phyloP scores from a whole-genome alignment of 1,140 invertebrate genomes.

The Trachelipus rathkii region DNA sequence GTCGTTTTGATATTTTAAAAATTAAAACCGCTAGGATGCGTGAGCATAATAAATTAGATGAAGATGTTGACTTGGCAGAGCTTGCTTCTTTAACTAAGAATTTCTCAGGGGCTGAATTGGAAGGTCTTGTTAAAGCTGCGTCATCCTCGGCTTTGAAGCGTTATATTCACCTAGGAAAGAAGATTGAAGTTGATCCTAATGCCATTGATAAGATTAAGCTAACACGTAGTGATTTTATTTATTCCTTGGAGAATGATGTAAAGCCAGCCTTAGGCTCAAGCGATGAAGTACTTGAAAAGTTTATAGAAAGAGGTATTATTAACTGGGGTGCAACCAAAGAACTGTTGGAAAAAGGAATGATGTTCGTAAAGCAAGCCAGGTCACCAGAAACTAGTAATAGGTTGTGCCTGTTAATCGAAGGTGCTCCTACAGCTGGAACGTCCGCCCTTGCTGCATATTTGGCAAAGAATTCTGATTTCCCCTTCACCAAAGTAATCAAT shows the following conservation, averaged over 20 bases:
- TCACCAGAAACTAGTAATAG: slow-evolving; percentile 48
- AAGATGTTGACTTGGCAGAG: slow-evolving; percentile 83
- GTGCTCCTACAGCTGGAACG: slow-evolving; percentile 92
- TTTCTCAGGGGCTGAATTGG: slow-evolving; percentile 98
- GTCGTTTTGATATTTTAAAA: slow-evolving; percentile 69
- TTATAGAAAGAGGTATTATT: slow-evolving; percentile 78
- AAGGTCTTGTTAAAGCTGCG: slow-evolving; percentile 94
- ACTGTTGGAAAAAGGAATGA: slow-evolving; percentile 82
- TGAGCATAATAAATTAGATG: slow-evolving; percentile 80
- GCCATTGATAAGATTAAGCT: slow-evolving; percentile 89
- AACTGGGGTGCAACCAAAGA: slow-evolving; percentile 88
- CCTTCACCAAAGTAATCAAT: slow-evolving; percentile 95
- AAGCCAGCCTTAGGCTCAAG: slow-evolving; percentile 70
- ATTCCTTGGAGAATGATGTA: slow-evolving; percentile 93
- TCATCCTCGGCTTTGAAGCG: slow-evolving; percentile 98
- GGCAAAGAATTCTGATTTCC: slow-evolving; percentile 93
- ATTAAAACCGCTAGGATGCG: slow-evolving; percentile 94
- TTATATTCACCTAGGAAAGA: slow-evolving; percentile 89
- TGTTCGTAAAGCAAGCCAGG: slow-evolving; percentile 78
- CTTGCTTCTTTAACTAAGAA: slow-evolving; percentile 89
- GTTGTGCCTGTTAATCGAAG: slow-evolving; percentile 72
- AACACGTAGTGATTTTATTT: slow-evolving; percentile 78
- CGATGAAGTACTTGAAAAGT: slow-evolving; percentile 75
- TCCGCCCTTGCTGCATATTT: slow-evolving; percentile 92
- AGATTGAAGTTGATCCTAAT: slow-evolving; percentile 93